These are phyloP conservation scores for Drosophila arawakana DNA, from an alignment of 1,140 invertebrate species.

Conservation along the genomic window DNA sequence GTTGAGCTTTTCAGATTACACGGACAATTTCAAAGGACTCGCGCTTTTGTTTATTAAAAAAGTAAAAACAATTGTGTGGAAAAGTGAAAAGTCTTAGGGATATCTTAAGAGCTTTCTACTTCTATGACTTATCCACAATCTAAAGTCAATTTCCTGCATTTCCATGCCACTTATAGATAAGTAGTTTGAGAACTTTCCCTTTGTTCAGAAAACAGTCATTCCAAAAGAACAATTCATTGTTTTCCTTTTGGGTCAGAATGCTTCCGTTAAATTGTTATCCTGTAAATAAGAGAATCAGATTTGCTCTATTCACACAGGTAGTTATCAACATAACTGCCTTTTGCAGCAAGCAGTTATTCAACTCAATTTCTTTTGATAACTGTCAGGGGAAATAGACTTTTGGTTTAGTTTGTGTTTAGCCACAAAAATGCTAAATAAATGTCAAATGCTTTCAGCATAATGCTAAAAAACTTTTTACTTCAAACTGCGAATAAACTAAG, in stretches of 20 bases:
- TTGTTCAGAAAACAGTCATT: not conserved
- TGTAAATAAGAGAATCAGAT: not conserved
- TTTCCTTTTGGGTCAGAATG: conserved; percentile 3
- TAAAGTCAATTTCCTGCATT: conserved; percentile 4
- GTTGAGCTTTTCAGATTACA: no score
- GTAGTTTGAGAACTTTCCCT: conserved; percentile 7
- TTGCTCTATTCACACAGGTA: not conserved
- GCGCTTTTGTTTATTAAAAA: no score
- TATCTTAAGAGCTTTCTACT: not conserved
- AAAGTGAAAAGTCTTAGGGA: not conserved
- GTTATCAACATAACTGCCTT: not conserved
- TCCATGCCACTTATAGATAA: not conserved
- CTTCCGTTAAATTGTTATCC: conserved; percentile 10
- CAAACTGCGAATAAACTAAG: conserved; percentile 32
- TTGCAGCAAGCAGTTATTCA: not conserved
- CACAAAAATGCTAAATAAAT: conserved; percentile 37
- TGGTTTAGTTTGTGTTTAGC: conserved; percentile 24
- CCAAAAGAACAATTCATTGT: conserved; percentile 3
- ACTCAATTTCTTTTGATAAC: conserved; percentile 18
- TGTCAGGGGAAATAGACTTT: conserved; percentile 19
- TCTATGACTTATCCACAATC: not conserved
- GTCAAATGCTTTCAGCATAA: conserved; percentile 43
- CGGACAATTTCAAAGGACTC: no score
- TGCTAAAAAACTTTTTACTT: conserved; percentile 44
- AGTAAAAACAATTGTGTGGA: not conserved